Base-by-base conservation (phyloP, 2,113 vertebrate genomes). In the Crypturellus undulatus region DNA sequence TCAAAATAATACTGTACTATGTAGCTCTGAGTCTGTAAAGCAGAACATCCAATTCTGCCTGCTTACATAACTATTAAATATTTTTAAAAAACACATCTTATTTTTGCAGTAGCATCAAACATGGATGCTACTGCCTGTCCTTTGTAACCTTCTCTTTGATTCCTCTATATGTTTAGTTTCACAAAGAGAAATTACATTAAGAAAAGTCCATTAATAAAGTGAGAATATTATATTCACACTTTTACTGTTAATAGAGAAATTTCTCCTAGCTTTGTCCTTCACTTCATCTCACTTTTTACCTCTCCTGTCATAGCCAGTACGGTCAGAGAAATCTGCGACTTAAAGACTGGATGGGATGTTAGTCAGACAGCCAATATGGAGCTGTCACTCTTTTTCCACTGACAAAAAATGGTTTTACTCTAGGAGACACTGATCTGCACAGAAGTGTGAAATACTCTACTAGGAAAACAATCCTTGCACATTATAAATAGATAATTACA, bases 241-340 rank as follows among this genome's bases (percentile, higher is more conserved):
- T 82, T 73, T 82, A 65, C 26, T 79, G 24, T 34, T 84, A 72
- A 47, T 43, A 80, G 45, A 90, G 40, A 7, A 68, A 65, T 81
- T 92, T 82, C 42, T 89, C 68, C 32, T 52, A 40, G 13, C 30
- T 25, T 38, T 82, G 54, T 65, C 78, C 52, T 89, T 79, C 42
- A 81, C 21, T 79, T 81, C 56, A 51, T 76, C 45, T 92, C 43
- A 65, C 6, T 84, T 94, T 38, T 70, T n/a, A 36, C 64, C 92
- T 94, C 26, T 75, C 34, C 58, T 81, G 36, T 24, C 58, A 72
- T 11, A 84, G 73, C 26, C 62, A 58, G 10, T 19, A 79, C 84
- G 76, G 89, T 84, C 68, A 87, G 72, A 91, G 79, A 59, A 91
- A 79, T 65, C 49, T 70, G 45, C 64, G 92, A 16, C 34, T 86